Evolutionary conservation across 2,888 invertebrate species (phyloP), one percentile per base, ranked within the genome.

Genomic region (Leptopilina drosophilae): DNA sequence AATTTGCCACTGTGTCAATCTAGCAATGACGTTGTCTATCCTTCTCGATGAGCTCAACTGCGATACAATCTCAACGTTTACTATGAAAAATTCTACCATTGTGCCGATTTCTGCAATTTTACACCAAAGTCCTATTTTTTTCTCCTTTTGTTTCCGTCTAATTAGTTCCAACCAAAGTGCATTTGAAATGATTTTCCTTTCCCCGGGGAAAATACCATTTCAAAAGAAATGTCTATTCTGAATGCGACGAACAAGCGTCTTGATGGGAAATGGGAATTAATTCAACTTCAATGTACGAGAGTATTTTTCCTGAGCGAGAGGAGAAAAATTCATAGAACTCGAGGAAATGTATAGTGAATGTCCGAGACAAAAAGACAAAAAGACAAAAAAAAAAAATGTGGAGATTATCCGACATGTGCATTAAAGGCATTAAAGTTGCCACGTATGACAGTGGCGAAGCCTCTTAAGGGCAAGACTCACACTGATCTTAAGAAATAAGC

Each of bases 401-500:
- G 73, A 56, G 73, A 73, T 73, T 73, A 73, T 40, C 56, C 33
- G 73, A 56, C 56, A 56, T 73, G 76, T 64, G 64, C 80, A 81
- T 80, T 76, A 80, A 64, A 77, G 64, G 76, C 56, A 78, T 79
- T 73, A 79, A 79, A 76, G 53, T 76, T 33, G 78, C 73, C 15
- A 64, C 73, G 64, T 75, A 78, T 78, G 78, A 78, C 78, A 75
- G 49, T 75, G 78, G 75, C 62, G 78, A 75, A 78, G 75, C 64
- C 46, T 78, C 78, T 78, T 64, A 65, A 64, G 64, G 75, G 64
- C 62, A 33, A 78, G 56, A 46, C 69, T 66, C 77, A 59, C 77
- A 12, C 56, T 53, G 56, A 66, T 69, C 56, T 69, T 62, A 56
- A 26, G 56, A 87, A 88, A 89, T 91, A 91, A 91, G 90, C 89